Base-by-base conservation (phyloP, 92 coral and sea anemone species). In the Phenganax stokvisi region DNA sequence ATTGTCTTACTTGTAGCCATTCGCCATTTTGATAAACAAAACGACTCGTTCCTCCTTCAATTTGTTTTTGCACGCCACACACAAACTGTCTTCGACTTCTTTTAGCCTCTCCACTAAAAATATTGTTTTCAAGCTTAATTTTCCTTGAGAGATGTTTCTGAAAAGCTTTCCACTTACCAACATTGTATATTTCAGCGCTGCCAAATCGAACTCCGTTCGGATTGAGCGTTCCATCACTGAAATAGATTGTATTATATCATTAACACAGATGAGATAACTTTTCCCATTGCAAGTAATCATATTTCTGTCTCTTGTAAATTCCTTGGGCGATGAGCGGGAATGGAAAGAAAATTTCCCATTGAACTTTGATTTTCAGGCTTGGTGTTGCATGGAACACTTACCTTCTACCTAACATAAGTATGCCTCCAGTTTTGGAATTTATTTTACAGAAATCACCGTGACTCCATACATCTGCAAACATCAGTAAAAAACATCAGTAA, bases 131-230 rank as follows among this genome's bases (percentile, higher is more conserved):
- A 10, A 9, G n/a, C 8, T 1, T 62, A 16, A 11, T 0, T 17
- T 31, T 16, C 37, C 15, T 62, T 3, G 54, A 78, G n/a, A 44
- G 53, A 61, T 78, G 3, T 3, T 29, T 12, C 51, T 30, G 20
- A 29, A 9, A 37, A 63, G 27, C 12, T 44, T 30, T 17, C 13
- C 30, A 82, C 87, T 71, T 62, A 96, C 99, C 99, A 72, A 90
- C 88, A 54, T 87, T 96, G 87, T 96, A 96, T 57, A 96, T 92
- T 81, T 96, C 99, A 9, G 99, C 97, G 59, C 99, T 96, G 9
- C 99, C 99, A 81, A 96, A 96, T 47, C 99, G 89, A 4, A 96
- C 97, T 54, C 99, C 99, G 12, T 92, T 91, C 52, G 99, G 99
- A 74, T 96, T 96, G 37, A 96, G 87, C 6, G 99, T 96, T 16